Evolutionary conservation across 64 coral and sea anemone genomes (phyloP).

Genomic region (Acropora tenuis): DNA sequence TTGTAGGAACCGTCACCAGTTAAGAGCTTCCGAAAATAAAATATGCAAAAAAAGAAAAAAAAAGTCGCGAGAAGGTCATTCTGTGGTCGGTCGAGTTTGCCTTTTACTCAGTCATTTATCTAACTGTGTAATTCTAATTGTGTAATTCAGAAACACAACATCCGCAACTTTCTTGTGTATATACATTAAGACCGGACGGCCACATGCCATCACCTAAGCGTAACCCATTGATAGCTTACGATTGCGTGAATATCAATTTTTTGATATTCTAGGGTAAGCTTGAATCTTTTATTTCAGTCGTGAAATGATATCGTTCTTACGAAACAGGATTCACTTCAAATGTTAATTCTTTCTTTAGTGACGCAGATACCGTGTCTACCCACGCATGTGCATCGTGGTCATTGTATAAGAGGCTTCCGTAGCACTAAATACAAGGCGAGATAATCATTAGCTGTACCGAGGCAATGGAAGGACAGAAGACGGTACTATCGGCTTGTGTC

Average conservation of each 20-base stretch:
- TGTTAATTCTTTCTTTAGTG: neutral
- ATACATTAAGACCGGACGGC: neutral
- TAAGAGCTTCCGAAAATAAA: no score
- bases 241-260: no score
- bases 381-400: neutral
- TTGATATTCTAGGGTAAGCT: neutral
- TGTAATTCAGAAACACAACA: no score
- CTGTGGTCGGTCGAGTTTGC: no score
- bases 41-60: no score
- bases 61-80: no score
- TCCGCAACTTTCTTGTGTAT: neutral
- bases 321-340: neutral
- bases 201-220: no score
- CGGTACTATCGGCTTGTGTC: neutral
- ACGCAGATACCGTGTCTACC: neutral
- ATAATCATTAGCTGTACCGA: neutral
- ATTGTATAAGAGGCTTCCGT: neutral
- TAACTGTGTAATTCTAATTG: no score
- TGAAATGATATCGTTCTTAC: neutral
- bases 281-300: neutral
- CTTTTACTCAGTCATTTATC: no score
- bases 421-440: neutral
- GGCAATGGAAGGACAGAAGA: neutral
- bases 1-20: no score
- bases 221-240: no score